Conservation (phyloP, 1,140 invertebrate species). For the Hirudo medicinalis region DNA sequence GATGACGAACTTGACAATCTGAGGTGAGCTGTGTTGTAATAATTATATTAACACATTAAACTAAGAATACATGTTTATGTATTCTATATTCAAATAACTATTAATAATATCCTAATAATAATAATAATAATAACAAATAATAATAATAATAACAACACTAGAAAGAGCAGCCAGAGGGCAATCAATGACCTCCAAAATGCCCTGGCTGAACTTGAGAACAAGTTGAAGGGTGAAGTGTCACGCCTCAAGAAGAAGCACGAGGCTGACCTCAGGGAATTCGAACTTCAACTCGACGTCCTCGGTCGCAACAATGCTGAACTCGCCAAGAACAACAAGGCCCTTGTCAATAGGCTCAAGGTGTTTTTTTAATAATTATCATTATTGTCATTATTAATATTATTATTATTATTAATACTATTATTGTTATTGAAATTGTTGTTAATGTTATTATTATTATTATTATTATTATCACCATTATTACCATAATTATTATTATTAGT, state of each 20-base stretch:
- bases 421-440: no score
- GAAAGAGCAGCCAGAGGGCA: constrained; percentile 34
- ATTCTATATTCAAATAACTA: no score
- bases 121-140: background rate
- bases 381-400: no score
- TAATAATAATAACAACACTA: background rate
- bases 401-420: background rate
- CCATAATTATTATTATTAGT: no score
- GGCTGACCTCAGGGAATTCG: constrained; percentile 37
- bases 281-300: constrained; percentile 31
- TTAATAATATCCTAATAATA: no score
- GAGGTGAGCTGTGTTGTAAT: constrained; percentile 17
- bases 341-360: constrained; percentile 24
- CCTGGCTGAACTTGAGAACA: constrained; percentile 39
- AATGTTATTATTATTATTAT: background rate
- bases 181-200: constrained; percentile 41
- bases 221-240: constrained; percentile 39
- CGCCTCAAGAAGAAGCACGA: constrained; percentile 42
- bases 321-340: constrained; percentile 25
- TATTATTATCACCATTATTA: no score
- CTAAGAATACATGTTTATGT: no score
- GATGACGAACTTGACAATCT: constrained; percentile 39
- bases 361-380: background rate
- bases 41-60: no score
- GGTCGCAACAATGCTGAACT: constrained; percentile 35